phyloP scores from a whole-genome alignment of 2,888 invertebrate species.

The Polyommatus iphigenia region DNA sequence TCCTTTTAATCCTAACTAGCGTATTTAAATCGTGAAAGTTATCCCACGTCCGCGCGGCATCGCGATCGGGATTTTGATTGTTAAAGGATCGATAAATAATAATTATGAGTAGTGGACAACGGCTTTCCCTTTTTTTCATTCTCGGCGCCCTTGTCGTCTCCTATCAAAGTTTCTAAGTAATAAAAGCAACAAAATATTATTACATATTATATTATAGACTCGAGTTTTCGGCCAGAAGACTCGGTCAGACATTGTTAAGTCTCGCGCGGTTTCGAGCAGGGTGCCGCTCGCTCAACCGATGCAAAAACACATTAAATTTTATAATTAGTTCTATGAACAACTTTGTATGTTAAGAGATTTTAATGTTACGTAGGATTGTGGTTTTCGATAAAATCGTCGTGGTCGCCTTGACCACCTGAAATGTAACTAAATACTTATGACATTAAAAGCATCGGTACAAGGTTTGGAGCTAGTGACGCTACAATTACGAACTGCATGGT shows the following conservation, averaged over 20 bases:
- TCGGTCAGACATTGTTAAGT: background rate
- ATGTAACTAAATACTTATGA: background rate
- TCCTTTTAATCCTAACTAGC: too few relatives aligned
- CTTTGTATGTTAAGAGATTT: background rate
- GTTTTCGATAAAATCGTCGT: background rate
- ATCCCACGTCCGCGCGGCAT: too few relatives aligned
- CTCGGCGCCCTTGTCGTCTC: too few relatives aligned
- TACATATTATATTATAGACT: background rate
- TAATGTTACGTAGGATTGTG: background rate
- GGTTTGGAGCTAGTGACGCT: background rate
- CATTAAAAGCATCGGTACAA: background rate
- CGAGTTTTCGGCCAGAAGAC: background rate
- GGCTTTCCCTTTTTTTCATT: too few relatives aligned
- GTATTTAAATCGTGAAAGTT: too few relatives aligned
- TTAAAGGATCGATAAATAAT: too few relatives aligned
- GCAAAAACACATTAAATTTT: constrained; percentile 17
- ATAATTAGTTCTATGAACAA: constrained; percentile 4
- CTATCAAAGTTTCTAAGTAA: background rate
- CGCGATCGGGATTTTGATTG: too few relatives aligned
- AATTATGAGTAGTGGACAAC: too few relatives aligned
- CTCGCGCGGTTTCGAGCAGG: background rate
- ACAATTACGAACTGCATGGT: background rate
- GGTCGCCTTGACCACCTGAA: background rate
- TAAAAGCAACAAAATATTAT: background rate
- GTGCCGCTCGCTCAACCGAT: background rate